Base-by-base conservation (phyloP, 2,888 invertebrate genomes). In the Tromatobia lineatoria region DNA sequence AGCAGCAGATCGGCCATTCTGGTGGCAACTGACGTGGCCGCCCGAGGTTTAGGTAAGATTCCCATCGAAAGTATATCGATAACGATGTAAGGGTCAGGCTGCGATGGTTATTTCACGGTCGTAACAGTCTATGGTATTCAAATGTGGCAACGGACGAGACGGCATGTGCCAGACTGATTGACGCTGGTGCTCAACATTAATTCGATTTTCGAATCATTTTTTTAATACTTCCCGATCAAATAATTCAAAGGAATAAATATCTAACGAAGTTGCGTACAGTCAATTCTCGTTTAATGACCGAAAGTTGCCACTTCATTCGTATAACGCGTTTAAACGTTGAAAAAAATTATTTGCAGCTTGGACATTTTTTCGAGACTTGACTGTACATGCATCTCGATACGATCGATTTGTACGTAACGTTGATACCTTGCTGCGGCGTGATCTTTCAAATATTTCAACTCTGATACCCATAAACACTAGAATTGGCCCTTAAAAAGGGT, bases 1-100 rank as follows among this genome's bases (percentile, higher is more conserved):
- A 91, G 89, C 87, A 95, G 95, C 88, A 94, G 94, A 90, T 94
- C 94, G 57, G 94, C 95, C 34, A 95, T 96, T 88, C 92, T 96
- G 88, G 94, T 96, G 66, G 96, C 96, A 61, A 96, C 96, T 71
- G 96, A 96, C 91, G 96, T 96, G 57, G 96, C 96, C 52, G 95
- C 96, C 8, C 93, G 95, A 87, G 95, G 95, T 87, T 92, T 95
- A 94, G 95, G 95, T 95, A 93, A 94, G 93, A 91, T 89, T 90
- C 85, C 83, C 69, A 86, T 89, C 83, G 77, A 84, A 82, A 78
- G 84, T 82, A 83, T 80, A 88, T 84, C 85, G 77, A 83, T 89
- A 90, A 87, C 71, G 91, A 93, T 93, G 93, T 93, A 93, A 93
- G 93, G 93, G 93, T 93, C 93, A 93, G 92, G 93, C 93, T 93